phyloP scores from a whole-genome alignment of 2,797 vertebrate genomes.

The Acanthopagrus latus region DNA sequence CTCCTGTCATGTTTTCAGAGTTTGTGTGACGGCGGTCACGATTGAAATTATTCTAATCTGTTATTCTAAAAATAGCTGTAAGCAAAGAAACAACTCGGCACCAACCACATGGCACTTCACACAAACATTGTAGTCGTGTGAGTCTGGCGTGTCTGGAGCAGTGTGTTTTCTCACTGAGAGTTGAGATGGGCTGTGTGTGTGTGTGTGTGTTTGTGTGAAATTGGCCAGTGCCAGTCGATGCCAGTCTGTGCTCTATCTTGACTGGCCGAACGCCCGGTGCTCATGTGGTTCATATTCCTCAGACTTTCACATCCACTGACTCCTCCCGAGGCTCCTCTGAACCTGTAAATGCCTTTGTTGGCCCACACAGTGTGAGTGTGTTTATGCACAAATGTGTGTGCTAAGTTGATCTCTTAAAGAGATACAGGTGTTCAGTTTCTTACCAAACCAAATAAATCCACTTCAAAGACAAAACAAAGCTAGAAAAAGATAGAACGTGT shows the following conservation, averaged over 20 bases:
- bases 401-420: constrained; percentile 40
- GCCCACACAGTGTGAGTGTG: constrained; percentile 30
- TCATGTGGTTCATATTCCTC: constrained; percentile 71
- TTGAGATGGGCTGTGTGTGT: constrained; percentile 28
- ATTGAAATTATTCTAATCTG: constrained; percentile 22
- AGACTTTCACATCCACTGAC: constrained; percentile 56
- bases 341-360: constrained; percentile 57
- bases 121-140: constrained; percentile 3
- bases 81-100: constrained; percentile 29
- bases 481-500: background rate
- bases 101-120: constrained; percentile 27
- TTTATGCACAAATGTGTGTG: constrained; percentile 29
- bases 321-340: constrained; percentile 57
- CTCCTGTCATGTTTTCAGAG: background rate
- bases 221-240: constrained; percentile 53
- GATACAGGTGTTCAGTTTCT: constrained; percentile 41
- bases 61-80: constrained; percentile 36
- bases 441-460: constrained; percentile 35
- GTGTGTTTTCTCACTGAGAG: constrained; percentile 26
- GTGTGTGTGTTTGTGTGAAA: constrained; percentile 7
- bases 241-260: constrained; percentile 59
- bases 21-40: constrained; percentile 10
- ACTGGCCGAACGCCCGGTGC: constrained; percentile 63
- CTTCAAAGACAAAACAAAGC: constrained; percentile 37
- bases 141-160: constrained; percentile 30